phyloP scores from a whole-genome alignment of 2,113 vertebrate species.

The Embiotoca jacksoni region DNA sequence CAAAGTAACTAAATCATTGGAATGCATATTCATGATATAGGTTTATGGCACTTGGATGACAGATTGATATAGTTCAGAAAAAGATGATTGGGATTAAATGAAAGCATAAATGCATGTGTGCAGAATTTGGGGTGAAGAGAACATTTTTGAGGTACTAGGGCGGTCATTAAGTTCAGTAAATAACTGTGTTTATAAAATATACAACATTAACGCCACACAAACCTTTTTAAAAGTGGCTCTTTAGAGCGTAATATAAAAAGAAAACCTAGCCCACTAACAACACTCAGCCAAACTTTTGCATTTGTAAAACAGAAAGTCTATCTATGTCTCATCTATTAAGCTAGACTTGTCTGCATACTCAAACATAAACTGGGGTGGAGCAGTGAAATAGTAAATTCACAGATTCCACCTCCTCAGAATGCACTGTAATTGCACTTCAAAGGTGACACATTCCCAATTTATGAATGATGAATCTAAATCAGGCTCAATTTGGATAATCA shows the following conservation, averaged over 20 bases:
- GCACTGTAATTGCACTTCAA: slow-evolving; percentile 72
- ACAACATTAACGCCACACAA: too few species aligned
- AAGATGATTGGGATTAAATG: slow-evolving; percentile 29
- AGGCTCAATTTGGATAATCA: slow-evolving; percentile 68
- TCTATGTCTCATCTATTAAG: slow-evolving; percentile 36
- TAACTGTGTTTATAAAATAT: too few species aligned
- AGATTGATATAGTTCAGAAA: slow-evolving; percentile 25
- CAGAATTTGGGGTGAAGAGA: slow-evolving; percentile 40
- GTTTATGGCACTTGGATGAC: slow-evolving; percentile 32
- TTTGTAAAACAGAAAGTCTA: slow-evolving; percentile 35
- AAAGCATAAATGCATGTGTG: slow-evolving; percentile 29
- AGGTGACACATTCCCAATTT: slow-evolving; percentile 75
- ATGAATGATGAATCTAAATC: slow-evolving; percentile 76
- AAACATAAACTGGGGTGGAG: slow-evolving; percentile 50
- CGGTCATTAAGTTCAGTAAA: slow-evolving; percentile 40
- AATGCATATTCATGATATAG: slow-evolving; percentile 25
- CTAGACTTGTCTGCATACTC: slow-evolving; percentile 31
- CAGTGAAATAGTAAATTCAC: slow-evolving; percentile 56
- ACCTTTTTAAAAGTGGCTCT: too few species aligned
- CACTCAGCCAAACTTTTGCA: slow-evolving; percentile 13
- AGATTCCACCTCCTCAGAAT: slow-evolving; percentile 55
- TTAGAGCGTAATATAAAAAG: too few species aligned
- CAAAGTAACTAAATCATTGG: slow-evolving; percentile 35
- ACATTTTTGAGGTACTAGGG: slow-evolving; percentile 20
- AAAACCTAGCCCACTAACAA: too few species aligned